Conservation (phyloP, 2,888 invertebrate species). For the Drosophila prolongata region DNA sequence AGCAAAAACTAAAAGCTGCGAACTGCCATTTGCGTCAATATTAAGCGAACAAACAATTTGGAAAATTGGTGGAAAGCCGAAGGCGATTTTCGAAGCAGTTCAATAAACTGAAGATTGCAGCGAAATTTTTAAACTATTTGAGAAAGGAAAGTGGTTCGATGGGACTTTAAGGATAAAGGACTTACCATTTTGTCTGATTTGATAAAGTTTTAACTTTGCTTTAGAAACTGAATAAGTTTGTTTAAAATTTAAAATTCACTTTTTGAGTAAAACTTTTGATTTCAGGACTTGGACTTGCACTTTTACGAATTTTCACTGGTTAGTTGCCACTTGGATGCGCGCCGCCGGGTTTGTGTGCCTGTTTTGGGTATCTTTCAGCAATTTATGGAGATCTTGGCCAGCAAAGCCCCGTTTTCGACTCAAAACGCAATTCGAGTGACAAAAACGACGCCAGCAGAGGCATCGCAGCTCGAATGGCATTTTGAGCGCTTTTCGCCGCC, state of each 20-base stretch:
- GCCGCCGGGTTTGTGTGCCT: conserved; percentile 64
- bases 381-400: conserved; percentile 77
- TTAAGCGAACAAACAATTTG: conserved; percentile 19
- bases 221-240: conserved; percentile 7
- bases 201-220: neutral
- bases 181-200: conserved; percentile 56
- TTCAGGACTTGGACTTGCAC: conserved; percentile 38
- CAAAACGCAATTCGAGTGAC: conserved; percentile 78
- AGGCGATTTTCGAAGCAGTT: conserved; percentile 32
- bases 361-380: conserved; percentile 77
- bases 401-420: conserved; percentile 73
- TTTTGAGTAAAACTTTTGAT: conserved; percentile 6
- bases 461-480: conserved; percentile 55
- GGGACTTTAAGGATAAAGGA: conserved; percentile 12
- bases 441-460: conserved; percentile 28
- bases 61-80: conserved; percentile 26
- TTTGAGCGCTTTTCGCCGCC: conserved; percentile 58
- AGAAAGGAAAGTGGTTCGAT: neutral
- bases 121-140: neutral
- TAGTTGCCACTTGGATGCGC: conserved; percentile 59
- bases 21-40: conserved; percentile 34
- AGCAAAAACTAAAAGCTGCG: conserved; percentile 26
- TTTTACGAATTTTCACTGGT: conserved; percentile 17
- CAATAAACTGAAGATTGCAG: conserved; percentile 19
- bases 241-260: conserved; percentile 6